phyloP scores from a whole-genome alignment of 2,797 vertebrate genomes.

The Chelidonichthys spinosus region DNA sequence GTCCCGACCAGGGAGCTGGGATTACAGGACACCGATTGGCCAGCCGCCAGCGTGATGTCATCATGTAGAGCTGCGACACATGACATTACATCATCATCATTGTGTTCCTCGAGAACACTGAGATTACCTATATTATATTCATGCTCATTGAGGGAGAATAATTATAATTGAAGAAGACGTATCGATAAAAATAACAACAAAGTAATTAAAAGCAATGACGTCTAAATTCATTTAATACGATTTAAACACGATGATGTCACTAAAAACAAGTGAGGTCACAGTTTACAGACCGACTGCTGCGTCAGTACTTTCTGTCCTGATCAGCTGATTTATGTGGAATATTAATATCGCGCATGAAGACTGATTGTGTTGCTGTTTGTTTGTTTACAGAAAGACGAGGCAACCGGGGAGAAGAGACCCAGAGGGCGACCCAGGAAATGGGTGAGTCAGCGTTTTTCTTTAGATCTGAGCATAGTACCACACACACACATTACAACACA shows the following conservation, averaged over 20 bases:
- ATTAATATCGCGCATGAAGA: neutral
- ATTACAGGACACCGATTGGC: constrained; percentile 75
- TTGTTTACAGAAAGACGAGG: constrained; percentile 83
- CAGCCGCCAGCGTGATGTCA: constrained; percentile 17
- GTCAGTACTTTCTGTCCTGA: neutral
- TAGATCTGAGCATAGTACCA: neutral
- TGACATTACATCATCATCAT: neutral
- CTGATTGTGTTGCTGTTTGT: neutral
- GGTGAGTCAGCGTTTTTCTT: constrained; percentile 77
- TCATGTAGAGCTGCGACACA: neutral
- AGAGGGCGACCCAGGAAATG: constrained; percentile 97
- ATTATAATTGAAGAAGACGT: neutral
- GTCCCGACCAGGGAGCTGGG: constrained; percentile 75
- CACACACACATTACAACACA: neutral
- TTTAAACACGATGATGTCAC: no score
- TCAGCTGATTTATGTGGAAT: neutral
- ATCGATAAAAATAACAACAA: neutral
- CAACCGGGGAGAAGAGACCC: constrained; percentile 93
- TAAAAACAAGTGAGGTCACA: neutral
- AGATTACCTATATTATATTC: neutral
- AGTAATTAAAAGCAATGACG: neutral
- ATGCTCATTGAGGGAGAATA: neutral
- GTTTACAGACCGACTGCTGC: neutral
- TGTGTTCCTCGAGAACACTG: neutral
- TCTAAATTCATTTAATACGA: no score